Evolutionary conservation across 1,140 invertebrate species (phyloP), one percentile per base, ranked within the genome.

Genomic region (Plectus sambesii): DNA sequence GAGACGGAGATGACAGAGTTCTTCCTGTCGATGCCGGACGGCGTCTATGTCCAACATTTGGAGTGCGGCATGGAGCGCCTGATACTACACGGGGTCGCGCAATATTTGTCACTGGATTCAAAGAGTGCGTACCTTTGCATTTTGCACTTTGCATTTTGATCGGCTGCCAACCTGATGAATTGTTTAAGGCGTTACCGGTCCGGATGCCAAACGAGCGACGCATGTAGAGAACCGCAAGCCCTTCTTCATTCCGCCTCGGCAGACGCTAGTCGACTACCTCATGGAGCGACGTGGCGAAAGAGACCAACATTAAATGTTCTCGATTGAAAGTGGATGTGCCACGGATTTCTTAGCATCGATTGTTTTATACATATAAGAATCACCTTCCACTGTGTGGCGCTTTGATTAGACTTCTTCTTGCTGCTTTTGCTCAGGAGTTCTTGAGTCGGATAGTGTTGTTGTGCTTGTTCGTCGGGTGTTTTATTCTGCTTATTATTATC

Each of bases 1-100:
- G 64, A 67, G 36, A 33, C 42, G 15, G 30, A 55, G 22, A 48
- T 67, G 5, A 47, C 62, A 12, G 43, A 49, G 29, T 62, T 67
- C 40, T 67, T 69, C 49, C 9, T 27, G 8, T 44, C 37, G 15
- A 46, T 46, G 19, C 37, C 57, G 15, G 43, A 56, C n/a, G 64
- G 54, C 2, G 43, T 50, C 25, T 63, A 42, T 43, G 33, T 52
- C 17, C 52, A 63, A 15, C 29, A 30, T 9, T 25, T 60, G 4
- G 17, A 29, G n/a, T n/a, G n/a, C n/a, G n/a, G n/a, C n/a, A n/a
- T n/a, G n/a, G n/a, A n/a, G n/a, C n/a, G n/a, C n/a, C n/a, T n/a
- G n/a, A n/a, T n/a, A n/a, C n/a, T 42, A 2, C 55, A 56, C 40
- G 55, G 40, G 23, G 47, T 56, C 15, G 38, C 55, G 9, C 53